Percentiles rank a stretch among this genome's conserved stretches.
Conservation (phyloP, 2,113 vertebrate species). For the Stomatorhinus ivindoensis region DNA sequence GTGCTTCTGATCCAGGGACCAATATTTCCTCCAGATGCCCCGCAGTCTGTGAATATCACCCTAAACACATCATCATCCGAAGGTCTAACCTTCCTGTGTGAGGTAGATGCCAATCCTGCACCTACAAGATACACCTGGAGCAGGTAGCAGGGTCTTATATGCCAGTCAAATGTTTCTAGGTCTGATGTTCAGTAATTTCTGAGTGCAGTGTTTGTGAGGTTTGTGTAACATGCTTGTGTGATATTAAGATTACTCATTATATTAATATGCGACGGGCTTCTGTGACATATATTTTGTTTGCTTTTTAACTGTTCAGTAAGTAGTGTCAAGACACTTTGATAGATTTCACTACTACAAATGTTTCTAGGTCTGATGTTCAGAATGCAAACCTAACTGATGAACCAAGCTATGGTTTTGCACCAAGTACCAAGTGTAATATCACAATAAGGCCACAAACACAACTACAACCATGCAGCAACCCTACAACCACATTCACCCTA, state of each 20-base stretch:
- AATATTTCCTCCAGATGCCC: slow-evolving; percentile 34
- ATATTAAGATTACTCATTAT: too few species aligned
- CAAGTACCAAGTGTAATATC: too few species aligned
- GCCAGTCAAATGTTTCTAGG: not conserved
- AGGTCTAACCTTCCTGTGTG: slow-evolving; percentile 29
- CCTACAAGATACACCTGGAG: slow-evolving; percentile 36
- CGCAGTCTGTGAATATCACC: slow-evolving; percentile 26
- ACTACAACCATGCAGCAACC: too few species aligned
- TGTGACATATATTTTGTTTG: not conserved
- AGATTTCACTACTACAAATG: not conserved
- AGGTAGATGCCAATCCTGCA: slow-evolving; percentile 35
- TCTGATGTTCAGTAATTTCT: not conserved
- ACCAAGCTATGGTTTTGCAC: too few species aligned
- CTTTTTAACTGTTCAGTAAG: not conserved
- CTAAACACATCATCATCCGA: not conserved
- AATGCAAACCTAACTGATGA: too few species aligned
- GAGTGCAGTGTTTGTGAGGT: not conserved
- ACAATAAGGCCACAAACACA: too few species aligned
- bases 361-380: not conserved
- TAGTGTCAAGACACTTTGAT: not conserved
- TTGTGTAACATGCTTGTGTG: not conserved
- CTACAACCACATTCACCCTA: too few species aligned
- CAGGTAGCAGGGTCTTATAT: slow-evolving; percentile 33
- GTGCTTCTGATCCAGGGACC: not conserved
- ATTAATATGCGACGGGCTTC: too few species aligned